Evolutionary conservation across 2,888 invertebrate genomes (phyloP).

Genomic region (Charanyca ferruginea): DNA sequence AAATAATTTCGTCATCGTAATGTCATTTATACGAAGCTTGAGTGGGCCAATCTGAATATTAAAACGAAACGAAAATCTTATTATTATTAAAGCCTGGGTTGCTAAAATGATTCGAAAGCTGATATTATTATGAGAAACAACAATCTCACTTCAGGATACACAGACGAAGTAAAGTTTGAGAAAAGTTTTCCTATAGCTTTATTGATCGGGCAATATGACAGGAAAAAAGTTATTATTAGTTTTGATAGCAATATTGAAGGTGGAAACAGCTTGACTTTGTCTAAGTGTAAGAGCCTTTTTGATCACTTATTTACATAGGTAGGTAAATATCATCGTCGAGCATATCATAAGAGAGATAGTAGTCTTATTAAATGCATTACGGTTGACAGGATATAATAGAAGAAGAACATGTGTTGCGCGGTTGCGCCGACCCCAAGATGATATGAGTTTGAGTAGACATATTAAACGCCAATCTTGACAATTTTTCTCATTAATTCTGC

Average conservation of each 20-base stretch:
- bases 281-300: slow-evolving; percentile 3
- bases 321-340: neutral
- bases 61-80: slow-evolving; percentile 27
- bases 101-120: slow-evolving; percentile 30
- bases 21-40: slow-evolving; percentile 39
- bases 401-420: no score
- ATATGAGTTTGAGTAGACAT: no score
- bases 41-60: slow-evolving; percentile 46
- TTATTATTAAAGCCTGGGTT: neutral
- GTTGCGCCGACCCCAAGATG: no score
- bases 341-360: neutral
- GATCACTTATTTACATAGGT: slow-evolving; percentile 1
- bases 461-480: no score
- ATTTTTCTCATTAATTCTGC: no score
- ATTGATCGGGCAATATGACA: slow-evolving; percentile 24
- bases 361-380: neutral
- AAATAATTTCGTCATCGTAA: slow-evolving; percentile 28
- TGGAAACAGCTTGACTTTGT: slow-evolving; percentile 23
- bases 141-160: slow-evolving; percentile 28
- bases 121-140: slow-evolving; percentile 39
- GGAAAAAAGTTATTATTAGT: slow-evolving; percentile 32
- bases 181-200: slow-evolving; percentile 36
- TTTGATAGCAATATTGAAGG: slow-evolving; percentile 22
- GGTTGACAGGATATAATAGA: no score
- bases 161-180: slow-evolving; percentile 5